A percentile compares a stretch with the other conserved stretches of the same genome.
Conservation (phyloP, 2,113 vertebrate genomes). For the Malurus elegans region DNA sequence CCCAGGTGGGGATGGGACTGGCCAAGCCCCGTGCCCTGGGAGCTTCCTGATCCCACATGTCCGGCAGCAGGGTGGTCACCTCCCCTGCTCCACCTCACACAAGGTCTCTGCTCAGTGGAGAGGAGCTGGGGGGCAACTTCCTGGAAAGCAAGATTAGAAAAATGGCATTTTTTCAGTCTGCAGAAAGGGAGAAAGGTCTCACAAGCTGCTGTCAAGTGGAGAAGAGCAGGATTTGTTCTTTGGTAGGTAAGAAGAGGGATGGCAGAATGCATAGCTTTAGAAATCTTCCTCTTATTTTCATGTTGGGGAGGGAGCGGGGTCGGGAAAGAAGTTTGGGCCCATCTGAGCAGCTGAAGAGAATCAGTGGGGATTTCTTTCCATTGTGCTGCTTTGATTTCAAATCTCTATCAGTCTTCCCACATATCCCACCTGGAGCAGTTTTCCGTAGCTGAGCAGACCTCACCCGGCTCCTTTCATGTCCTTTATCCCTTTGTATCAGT, state of each 20-base stretch:
- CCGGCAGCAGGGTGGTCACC: background rate
- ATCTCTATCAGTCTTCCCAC: background rate
- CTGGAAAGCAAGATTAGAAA: background rate
- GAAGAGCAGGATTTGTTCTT: background rate
- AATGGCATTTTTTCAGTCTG: background rate
- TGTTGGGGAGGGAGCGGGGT: background rate
- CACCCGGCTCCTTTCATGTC: background rate
- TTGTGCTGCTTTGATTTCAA: background rate
- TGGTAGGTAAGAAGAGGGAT: background rate
- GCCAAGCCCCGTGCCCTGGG: background rate
- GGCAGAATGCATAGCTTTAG: background rate
- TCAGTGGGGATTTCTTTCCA: background rate
- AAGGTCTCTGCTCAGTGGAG: background rate
- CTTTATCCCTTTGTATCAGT: background rate
- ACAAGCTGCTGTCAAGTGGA: background rate
- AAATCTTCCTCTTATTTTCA: background rate
- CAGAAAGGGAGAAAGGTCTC: background rate
- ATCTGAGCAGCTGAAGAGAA: background rate
- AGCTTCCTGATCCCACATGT: rapidly evolving
- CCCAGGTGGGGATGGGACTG: background rate
- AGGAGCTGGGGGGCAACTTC: background rate
- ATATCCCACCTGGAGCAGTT: background rate
- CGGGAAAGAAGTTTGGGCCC: background rate
- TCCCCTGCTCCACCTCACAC: background rate
- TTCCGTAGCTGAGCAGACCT: background rate